phyloP scores from a whole-genome alignment of 2,888 invertebrate genomes.

The Campaea margaritaria region DNA sequence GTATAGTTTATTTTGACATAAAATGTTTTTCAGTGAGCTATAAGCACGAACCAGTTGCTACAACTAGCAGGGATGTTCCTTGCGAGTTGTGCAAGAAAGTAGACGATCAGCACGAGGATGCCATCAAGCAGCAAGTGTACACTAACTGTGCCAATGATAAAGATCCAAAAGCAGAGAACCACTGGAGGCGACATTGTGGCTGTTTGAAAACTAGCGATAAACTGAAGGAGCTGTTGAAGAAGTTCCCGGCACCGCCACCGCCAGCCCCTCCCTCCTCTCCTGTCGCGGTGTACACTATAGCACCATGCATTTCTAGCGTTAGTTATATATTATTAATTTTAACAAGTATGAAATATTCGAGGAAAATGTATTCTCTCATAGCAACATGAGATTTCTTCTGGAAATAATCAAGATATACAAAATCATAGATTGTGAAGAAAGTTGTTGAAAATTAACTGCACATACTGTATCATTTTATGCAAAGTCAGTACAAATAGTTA shows the following conservation, averaged over 20 bases:
- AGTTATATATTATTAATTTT: not conserved
- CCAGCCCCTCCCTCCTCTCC: slow-evolving; percentile 42
- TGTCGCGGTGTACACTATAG: not conserved
- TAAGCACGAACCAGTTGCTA: not conserved
- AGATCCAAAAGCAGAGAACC: not conserved
- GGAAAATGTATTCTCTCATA: too few relatives aligned
- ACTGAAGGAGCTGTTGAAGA: slow-evolving; percentile 60
- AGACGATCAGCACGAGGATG: too few relatives aligned
- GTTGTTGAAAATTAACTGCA: too few relatives aligned
- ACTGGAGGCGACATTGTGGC: slow-evolving; percentile 43
- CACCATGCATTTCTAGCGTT: slow-evolving; percentile 8
- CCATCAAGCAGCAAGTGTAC: too few relatives aligned
- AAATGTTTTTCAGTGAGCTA: not conserved
- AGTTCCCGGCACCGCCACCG: slow-evolving; percentile 70
- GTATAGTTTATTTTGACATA: not conserved
- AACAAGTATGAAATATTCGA: too few relatives aligned
- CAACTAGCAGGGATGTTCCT: too few relatives aligned
- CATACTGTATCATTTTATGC: too few relatives aligned
- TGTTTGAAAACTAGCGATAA: slow-evolving; percentile 74
- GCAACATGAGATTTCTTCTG: too few relatives aligned
- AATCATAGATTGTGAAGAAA: too few relatives aligned
- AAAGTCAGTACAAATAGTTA: too few relatives aligned
- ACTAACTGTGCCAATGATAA: not conserved
- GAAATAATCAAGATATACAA: too few relatives aligned
- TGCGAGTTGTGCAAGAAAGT: too few relatives aligned